Base-by-base conservation (phyloP, 1,140 invertebrate species). In the Drosophila bipectinata region DNA sequence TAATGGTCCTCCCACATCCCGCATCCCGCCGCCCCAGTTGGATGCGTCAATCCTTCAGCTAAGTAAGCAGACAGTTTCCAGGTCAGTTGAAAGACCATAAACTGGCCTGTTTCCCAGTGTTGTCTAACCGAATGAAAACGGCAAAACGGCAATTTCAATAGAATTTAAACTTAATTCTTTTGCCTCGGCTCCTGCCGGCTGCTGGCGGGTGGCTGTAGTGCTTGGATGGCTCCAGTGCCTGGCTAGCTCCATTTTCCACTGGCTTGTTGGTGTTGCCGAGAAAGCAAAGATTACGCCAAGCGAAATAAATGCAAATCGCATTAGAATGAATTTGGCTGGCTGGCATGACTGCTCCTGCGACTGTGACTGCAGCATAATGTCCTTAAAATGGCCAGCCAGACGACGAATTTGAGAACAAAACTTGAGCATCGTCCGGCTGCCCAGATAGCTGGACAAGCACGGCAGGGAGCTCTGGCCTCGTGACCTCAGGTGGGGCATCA, bases 231-330 rank as follows among this genome's bases (percentile, higher is more conserved):
- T 14, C 4, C 39, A 8, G 14, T n/a, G n/a, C n/a, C 12, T 4
- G 14, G 8, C n/a, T 6, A 8, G n/a, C 28, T 10, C 32, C 32
- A 34, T 34, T 34, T 10, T 34, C 32, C 10, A 8, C 8, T 10
- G 8, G 34, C 34, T 37, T 37, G 34, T 44, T 44, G n/a, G n/a
- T 41, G 41, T 44, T 44, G 14, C n/a, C 4, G 26, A 54, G 63
- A 21, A 58, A 56, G 69, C 48, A 32, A 48, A 66, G 69, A 60
- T 72, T 60, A 47, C 39, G 56, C 61, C 82, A 71, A 63, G 74
- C 83, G 67, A 78, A 83, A 88, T 88, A 88, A 87, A 87, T 87
- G 83, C 76, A 87, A 87, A 87, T 87, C 79, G 83, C 72, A 88
- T 88, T 88, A 79, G 81, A 88, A 88, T 79, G 88, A 73, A 87